These are phyloP conservation scores for Danaus plexippus DNA, from an alignment of 1,140 invertebrate genomes.

Conservation along the genomic window DNA sequence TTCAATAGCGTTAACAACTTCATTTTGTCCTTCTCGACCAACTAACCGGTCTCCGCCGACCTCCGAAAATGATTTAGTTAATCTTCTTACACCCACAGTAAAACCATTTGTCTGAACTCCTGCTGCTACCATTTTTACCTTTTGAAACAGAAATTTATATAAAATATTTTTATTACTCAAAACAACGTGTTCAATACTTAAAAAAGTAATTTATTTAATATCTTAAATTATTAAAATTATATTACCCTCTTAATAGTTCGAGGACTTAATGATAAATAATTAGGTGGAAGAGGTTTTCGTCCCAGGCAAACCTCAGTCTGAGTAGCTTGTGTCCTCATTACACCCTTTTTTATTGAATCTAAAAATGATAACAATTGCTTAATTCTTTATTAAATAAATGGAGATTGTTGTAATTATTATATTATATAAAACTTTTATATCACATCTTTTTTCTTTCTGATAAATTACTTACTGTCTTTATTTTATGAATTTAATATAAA, in stretches of 20 bases:
- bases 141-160: constrained; percentile 14
- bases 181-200: too few species aligned
- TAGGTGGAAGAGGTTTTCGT: constrained; percentile 78
- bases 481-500: too few species aligned
- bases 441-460: too few species aligned
- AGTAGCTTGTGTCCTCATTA: constrained; percentile 93
- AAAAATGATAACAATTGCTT: constrained; percentile 7
- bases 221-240: constrained; percentile 10
- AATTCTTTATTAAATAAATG: too few species aligned
- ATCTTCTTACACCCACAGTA: constrained; percentile 75
- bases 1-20: constrained; percentile 46
- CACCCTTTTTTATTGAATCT: constrained; percentile 87
- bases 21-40: constrained; percentile 43
- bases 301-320: constrained; percentile 86
- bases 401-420: too few species aligned
- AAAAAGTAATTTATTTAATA: not conserved
- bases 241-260: constrained; percentile 77
- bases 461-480: too few species aligned
- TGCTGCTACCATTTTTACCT: constrained; percentile 90
- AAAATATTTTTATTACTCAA: not conserved
- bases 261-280: constrained; percentile 84
- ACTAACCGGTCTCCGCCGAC: constrained; percentile 73
- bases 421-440: too few species aligned
- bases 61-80: constrained; percentile 89
- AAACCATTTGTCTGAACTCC: constrained; percentile 90